phyloP scores from a whole-genome alignment of 30 jellyfish, hydroid and myxozoan species.

The Sanderia malayensis region DNA sequence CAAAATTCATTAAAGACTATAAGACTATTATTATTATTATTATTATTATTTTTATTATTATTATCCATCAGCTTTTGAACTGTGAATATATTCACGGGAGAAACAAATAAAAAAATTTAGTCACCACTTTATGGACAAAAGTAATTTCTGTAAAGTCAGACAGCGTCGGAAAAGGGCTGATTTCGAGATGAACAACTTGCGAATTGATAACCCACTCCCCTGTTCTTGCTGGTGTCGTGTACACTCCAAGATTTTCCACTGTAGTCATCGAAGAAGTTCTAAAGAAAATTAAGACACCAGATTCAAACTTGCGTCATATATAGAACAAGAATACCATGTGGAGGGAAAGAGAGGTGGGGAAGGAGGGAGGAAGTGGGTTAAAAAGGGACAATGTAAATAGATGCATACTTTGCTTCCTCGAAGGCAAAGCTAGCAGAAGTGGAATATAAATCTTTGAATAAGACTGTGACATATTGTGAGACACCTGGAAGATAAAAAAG shows the following conservation, averaged over 20 bases:
- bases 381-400: no score
- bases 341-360: no score
- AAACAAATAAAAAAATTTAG: no score
- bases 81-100: no score
- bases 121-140: constrained; percentile 49
- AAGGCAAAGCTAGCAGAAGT: background rate
- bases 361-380: no score
- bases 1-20: background rate
- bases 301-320: no score
- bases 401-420: constrained; percentile 4
- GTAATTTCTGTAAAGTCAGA: constrained; percentile 33
- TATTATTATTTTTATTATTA: no score
- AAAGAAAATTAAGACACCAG: background rate
- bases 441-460: background rate
- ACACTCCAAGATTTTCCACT: constrained; percentile 21
- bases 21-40: no score
- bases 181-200: constrained; percentile 31
- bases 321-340: no score
- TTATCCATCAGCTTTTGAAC: no score
- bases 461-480: background rate
- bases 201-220: constrained; percentile 63
- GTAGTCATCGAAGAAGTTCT: constrained; percentile 30
- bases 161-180: constrained; percentile 50
- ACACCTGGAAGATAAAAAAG: background rate
- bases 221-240: constrained; percentile 38